Evolutionary conservation across 2,113 vertebrate genomes (phyloP), one percentile per base, ranked within the genome.

Genomic region (Sander lucioperca): DNA sequence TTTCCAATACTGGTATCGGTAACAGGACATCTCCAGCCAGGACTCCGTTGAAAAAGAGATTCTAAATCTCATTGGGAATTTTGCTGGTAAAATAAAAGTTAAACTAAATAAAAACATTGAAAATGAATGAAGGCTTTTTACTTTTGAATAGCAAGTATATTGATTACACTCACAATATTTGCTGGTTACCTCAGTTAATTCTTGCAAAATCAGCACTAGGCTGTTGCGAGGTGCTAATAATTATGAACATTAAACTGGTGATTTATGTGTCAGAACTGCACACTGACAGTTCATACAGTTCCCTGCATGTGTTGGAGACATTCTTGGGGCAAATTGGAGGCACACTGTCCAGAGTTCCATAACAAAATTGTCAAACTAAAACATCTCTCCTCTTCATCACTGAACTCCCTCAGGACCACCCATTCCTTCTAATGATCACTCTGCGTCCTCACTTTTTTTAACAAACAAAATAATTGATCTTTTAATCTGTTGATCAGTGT

Each of bases 321-420:
- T 77, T 68, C 19, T 19, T 59, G 64, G 68, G 65, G 50, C 27
- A 51, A 61, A 78, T 43, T 78, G 53, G 65, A 69, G n/a, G n/a
- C 75, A 69, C 30, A 9, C 21, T 39, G 56, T 39, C 47, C 25
- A 67, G 56, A 68, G 30, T 2, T 50, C 45, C 56, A 27, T 61
- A 16, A 79, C 30, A 53, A 27, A 11, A 53, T 62, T 69, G 47
- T 57, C 13, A 1, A 33, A 33, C 66, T 67, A 48, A 33, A 62
- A 43, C 8, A 6, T 27, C 16, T 27, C 12, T 10, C 23, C 30
- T 3, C 48, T 9, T 48, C 25, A 12, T 73, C 15, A 16, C n/a
- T 59, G 13, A 43, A 27, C 27, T 50, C 65, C 6, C 21, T 19
- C 19, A 48, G 18, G 53, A 33, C 2, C 57, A 33, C 7, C 16